Percentiles rank a stretch among this genome's conserved stretches.
These are phyloP conservation scores for Papilio helenus DNA, from an alignment of 1,140 invertebrate species.

Conservation along the genomic window DNA sequence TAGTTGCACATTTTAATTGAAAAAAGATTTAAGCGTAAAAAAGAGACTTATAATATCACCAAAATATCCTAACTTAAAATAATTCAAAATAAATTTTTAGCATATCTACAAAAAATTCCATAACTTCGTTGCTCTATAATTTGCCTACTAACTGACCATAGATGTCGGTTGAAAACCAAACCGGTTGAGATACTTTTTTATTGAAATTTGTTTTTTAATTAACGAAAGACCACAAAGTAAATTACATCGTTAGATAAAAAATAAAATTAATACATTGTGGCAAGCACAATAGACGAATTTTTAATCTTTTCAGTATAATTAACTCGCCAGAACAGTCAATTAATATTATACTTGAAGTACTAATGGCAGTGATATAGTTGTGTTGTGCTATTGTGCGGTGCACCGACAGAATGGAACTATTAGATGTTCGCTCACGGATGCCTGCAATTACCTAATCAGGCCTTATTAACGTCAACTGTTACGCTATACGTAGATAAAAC, in stretches of 20 bases:
- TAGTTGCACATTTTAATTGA: neutral
- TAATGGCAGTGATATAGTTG: neutral
- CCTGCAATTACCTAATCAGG: conserved; percentile 21
- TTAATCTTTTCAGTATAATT: neutral
- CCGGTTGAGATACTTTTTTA: neutral
- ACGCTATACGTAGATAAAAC: neutral
- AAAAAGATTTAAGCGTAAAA: too few relatives aligned
- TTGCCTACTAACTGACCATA: neutral
- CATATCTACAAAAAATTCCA: neutral
- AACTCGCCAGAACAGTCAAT: neutral
- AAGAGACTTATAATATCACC: too few relatives aligned
- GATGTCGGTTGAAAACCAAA: neutral
- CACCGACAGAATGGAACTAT: neutral
- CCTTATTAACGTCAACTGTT: conserved; percentile 13
- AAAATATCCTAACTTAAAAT: neutral
- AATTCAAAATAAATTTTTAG: neutral
- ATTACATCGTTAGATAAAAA: neutral
- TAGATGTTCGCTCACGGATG: conserved; percentile 28
- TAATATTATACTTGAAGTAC: neutral
- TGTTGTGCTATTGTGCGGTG: neutral
- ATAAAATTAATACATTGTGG: neutral
- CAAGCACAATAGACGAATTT: too few relatives aligned
- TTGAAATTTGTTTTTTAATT: neutral
- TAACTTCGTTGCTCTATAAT: neutral
- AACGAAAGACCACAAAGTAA: neutral